Percentiles rank a stretch among this genome's conserved stretches.
These are phyloP conservation scores for Hoplias malabaricus DNA, from an alignment of 2,113 vertebrate species.

Conservation along the genomic window DNA sequence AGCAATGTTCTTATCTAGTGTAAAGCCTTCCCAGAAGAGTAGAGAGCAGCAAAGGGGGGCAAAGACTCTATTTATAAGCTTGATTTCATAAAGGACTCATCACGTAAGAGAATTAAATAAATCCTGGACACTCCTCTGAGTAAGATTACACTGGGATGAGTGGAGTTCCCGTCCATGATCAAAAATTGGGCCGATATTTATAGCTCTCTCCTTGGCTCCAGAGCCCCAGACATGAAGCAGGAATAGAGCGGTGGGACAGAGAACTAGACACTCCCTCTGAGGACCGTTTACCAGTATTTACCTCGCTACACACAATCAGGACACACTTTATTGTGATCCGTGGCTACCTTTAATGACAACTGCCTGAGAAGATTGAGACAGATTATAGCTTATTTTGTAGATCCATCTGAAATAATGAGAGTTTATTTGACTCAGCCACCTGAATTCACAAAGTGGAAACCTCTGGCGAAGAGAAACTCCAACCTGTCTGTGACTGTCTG, in stretches of 20 bases:
- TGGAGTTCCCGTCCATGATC: slow-evolving; percentile 30
- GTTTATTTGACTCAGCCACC: too few species aligned
- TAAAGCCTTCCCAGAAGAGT: too few species aligned
- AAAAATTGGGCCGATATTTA: slow-evolving; percentile 48
- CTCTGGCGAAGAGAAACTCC: too few species aligned
- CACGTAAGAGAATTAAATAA: too few species aligned
- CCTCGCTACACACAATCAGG: not conserved
- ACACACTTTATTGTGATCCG: not conserved
- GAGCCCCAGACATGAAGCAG: slow-evolving; percentile 11
- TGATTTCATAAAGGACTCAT: not conserved
- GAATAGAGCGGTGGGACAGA: not conserved
- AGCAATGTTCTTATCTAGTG: too few species aligned
- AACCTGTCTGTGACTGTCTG: too few species aligned
- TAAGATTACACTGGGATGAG: slow-evolving; percentile 2
- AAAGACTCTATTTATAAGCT: not conserved
- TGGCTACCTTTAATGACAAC: not conserved
- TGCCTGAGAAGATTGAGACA: too few species aligned
- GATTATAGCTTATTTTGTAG: too few species aligned
- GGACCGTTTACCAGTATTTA: not conserved
- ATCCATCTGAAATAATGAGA: too few species aligned
- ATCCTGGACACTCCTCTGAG: not conserved
- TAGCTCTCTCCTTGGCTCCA: slow-evolving; percentile 34
- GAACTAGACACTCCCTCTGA: not conserved
- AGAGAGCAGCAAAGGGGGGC: too few species aligned
- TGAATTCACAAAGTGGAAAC: too few species aligned